Conservation (phyloP, 2,113 vertebrate species). For the Thunnus maccoyii region DNA sequence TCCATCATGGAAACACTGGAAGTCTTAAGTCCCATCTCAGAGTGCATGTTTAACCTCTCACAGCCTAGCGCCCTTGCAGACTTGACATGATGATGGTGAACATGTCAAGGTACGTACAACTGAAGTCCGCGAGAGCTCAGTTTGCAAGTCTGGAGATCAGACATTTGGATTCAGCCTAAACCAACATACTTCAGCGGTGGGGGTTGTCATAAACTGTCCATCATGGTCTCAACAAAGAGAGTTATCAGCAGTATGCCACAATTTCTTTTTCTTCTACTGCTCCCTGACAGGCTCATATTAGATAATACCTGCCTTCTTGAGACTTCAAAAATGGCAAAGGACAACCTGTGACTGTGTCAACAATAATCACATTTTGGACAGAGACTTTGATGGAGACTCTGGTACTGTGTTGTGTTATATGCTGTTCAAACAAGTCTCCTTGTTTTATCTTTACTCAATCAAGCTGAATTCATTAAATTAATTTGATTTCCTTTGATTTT, state of each 20-base stretch:
- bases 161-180: neutral
- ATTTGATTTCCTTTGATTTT: neutral
- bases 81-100: neutral
- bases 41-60: neutral
- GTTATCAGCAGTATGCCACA: no score
- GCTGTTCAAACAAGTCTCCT: neutral
- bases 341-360: no score
- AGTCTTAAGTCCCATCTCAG: neutral
- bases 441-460: neutral
- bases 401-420: neutral
- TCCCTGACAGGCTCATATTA: no score
- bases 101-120: neutral
- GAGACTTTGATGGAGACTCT: neutral
- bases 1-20: neutral
- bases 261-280: no score
- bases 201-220: no score
- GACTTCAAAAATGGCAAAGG: no score
- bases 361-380: neutral
- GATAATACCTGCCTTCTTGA: no score
- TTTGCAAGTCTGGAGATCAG: neutral
- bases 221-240: no score
- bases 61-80: neutral
- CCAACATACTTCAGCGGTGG: no score
- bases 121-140: neutral
- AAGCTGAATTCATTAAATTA: neutral